Evolutionary conservation across 2,797 vertebrate genomes (phyloP).

Genomic region (Labroides dimidiatus): DNA sequence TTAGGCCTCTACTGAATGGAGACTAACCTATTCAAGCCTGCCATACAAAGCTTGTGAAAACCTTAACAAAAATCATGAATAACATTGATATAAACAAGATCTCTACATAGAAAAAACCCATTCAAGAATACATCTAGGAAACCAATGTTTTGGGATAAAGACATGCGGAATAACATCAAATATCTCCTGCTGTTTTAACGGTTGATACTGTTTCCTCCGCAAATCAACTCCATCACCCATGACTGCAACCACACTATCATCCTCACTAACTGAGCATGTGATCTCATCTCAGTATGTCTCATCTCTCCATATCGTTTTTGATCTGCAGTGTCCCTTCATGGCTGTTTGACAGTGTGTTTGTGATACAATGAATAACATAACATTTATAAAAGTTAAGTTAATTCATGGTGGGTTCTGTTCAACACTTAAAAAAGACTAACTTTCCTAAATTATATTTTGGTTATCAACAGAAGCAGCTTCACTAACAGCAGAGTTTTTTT

Average conservation of each 20-base stretch:
- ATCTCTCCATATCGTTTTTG: constrained; percentile 45
- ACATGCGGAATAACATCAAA: background rate
- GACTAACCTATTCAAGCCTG: background rate
- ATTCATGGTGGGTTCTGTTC: background rate
- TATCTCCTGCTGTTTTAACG: background rate
- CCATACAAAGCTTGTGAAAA: too few relatives aligned
- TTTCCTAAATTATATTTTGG: background rate
- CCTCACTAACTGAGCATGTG: constrained; percentile 11
- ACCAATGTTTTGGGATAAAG: background rate
- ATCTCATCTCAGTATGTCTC: constrained; percentile 37
- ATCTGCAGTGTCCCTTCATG: constrained; percentile 42
- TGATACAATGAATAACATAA: constrained; percentile 12
- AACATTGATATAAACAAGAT: background rate
- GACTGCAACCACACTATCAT: constrained; percentile 11
- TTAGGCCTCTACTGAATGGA: background rate
- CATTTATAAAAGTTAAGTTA: background rate
- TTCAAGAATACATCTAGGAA: background rate
- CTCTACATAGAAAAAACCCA: background rate
- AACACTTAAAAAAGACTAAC: background rate
- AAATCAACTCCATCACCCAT: constrained; percentile 1
- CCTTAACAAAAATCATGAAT: too few relatives aligned
- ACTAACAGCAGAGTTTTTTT: background rate
- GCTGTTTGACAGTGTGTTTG: constrained; percentile 8
- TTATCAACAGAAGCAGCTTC: background rate
- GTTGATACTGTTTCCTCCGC: constrained; percentile 2